Evolutionary conservation across 1,140 invertebrate species (phyloP).

Genomic region (Tetramorium alpestre): DNA sequence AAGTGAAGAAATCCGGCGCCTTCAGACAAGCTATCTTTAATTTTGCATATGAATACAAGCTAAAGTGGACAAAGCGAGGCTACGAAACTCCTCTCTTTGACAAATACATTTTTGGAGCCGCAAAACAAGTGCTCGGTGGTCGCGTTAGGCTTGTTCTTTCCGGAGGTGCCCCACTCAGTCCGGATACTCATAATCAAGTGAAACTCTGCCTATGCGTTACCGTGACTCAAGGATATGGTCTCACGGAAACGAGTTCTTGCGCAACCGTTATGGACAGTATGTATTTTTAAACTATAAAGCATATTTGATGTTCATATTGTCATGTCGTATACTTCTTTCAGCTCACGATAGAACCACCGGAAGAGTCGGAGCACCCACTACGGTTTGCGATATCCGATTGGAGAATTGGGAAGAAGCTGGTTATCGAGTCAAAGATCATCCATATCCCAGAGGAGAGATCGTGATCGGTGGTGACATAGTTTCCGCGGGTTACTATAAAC

Average conservation of each 20-base stretch:
- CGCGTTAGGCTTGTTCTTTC: constrained; percentile 93
- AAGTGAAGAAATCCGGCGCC: constrained; percentile 92
- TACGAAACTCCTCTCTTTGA: constrained; percentile 94
- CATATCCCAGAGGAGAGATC: constrained; percentile 95
- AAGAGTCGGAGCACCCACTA: constrained; percentile 95
- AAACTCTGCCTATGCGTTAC: constrained; percentile 96
- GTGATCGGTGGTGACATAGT: constrained; percentile 96
- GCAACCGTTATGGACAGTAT: constrained; percentile 95
- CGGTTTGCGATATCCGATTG: constrained; percentile 94
- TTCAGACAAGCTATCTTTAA: constrained; percentile 94
- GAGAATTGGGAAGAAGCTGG: constrained; percentile 98
- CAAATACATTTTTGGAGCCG: constrained; percentile 86
- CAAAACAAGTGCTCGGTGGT: constrained; percentile 94
- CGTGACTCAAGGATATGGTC: constrained; percentile 97
- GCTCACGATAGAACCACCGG: constrained; percentile 91
- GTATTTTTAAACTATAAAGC: constrained; percentile 71
- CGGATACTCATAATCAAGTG: constrained; percentile 98
- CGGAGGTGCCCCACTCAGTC: constrained; percentile 97
- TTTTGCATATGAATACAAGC: constrained; percentile 97
- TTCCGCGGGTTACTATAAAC: constrained; percentile 97
- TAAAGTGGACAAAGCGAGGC: constrained; percentile 93
- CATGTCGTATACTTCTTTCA: constrained; percentile 73
- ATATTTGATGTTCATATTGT: constrained; percentile 27
- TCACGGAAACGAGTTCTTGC: constrained; percentile 98
- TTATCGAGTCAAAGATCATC: constrained; percentile 95